These are phyloP conservation scores for Amblyjoppa fuscipennis DNA, from an alignment of 2,888 invertebrate species.

Conservation along the genomic window DNA sequence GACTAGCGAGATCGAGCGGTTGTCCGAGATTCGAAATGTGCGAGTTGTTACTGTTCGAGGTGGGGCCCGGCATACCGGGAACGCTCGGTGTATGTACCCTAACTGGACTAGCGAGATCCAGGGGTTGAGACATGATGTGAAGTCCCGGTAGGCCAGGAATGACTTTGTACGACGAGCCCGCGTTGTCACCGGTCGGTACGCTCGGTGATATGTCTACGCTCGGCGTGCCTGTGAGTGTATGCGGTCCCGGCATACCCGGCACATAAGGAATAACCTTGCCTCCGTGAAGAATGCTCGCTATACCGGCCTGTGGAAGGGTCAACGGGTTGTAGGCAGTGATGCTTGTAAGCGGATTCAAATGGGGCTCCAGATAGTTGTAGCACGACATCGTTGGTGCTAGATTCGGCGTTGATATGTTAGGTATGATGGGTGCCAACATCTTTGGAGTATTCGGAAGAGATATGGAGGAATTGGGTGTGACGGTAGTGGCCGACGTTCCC, in stretches of 20 bases:
- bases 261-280: slow-evolving; percentile 94
- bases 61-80: slow-evolving; percentile 76
- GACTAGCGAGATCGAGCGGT: slow-evolving; percentile 80
- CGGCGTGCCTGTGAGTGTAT: slow-evolving; percentile 86
- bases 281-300: slow-evolving; percentile 88
- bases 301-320: slow-evolving; percentile 88
- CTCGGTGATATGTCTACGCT: slow-evolving; percentile 80
- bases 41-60: slow-evolving; percentile 42
- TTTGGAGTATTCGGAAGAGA: slow-evolving; percentile 86
- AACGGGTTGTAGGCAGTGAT: slow-evolving; percentile 91
- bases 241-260: slow-evolving; percentile 95
- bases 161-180: slow-evolving; percentile 75
- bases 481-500: slow-evolving; percentile 68
- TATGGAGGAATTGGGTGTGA: slow-evolving; percentile 77
- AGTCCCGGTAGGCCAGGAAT: slow-evolving; percentile 80
- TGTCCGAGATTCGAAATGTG: slow-evolving; percentile 69
- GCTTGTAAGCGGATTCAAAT: slow-evolving; percentile 88
- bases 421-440: slow-evolving; percentile 87
- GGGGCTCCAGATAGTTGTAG: slow-evolving; percentile 81
- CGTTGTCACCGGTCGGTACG: slow-evolving; percentile 72
- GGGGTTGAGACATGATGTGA: slow-evolving; percentile 77
- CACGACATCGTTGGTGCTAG: slow-evolving; percentile 85
- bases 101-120: slow-evolving; percentile 81
- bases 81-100: slow-evolving; percentile 72
- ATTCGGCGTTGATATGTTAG: slow-evolving; percentile 87